Evolutionary conservation across 2,113 vertebrate genomes (phyloP).

Genomic region (Dunckerocampus dactyliophorus): DNA sequence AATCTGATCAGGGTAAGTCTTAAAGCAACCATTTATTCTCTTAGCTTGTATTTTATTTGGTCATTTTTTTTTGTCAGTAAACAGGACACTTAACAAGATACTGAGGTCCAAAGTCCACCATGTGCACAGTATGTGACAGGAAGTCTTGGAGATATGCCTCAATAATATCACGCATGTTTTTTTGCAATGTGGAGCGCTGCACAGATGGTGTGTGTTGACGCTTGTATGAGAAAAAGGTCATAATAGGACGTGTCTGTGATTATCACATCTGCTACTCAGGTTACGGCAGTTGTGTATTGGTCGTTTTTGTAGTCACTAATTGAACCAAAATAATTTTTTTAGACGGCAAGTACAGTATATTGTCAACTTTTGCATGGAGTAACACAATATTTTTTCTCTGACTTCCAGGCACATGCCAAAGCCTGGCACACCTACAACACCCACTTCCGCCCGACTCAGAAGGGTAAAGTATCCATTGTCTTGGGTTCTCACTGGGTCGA

Average conservation of each 20-base stretch:
- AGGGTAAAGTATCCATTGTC: conserved; percentile 84
- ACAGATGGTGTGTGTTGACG: conserved; percentile 21
- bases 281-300: neutral
- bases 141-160: conserved; percentile 51
- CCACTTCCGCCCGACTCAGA: conserved; percentile 79
- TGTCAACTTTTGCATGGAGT: neutral
- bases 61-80: conserved; percentile 36
- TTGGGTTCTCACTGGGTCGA: conserved; percentile 94
- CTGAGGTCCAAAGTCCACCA: conserved; percentile 58
- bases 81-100: conserved; percentile 33
- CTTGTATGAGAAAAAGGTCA: conserved; percentile 3
- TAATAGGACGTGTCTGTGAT: conserved; percentile 11
- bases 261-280: neutral
- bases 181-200: neutral
- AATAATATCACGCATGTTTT: conserved; percentile 45
- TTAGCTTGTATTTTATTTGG: conserved; percentile 2
- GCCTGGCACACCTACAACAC: conserved; percentile 86
- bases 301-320: neutral
- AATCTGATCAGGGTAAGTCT: conserved; percentile 90
- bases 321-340: neutral
- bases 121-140: conserved; percentile 53
- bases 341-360: neutral
- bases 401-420: conserved; percentile 85
- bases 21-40: neutral
- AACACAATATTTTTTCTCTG: conserved; percentile 8